phyloP scores from a whole-genome alignment of 1,140 invertebrate genomes.

The Drosophila varians region DNA sequence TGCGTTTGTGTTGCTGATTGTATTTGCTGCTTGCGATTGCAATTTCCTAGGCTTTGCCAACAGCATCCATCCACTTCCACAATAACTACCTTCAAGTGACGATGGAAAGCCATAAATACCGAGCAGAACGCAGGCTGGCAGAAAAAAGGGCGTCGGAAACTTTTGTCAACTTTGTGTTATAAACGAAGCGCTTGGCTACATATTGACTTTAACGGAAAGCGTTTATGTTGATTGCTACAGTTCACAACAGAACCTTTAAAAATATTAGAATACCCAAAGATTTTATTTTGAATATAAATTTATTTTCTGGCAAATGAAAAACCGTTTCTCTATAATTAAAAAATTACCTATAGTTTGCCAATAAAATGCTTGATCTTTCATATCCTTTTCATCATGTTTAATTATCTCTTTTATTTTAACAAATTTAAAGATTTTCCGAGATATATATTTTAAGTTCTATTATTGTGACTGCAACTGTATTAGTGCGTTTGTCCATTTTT shows the following conservation, averaged over 20 bases:
- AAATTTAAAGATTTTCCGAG: background rate
- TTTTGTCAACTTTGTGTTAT: constrained; percentile 68
- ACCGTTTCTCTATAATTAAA: too few relatives aligned
- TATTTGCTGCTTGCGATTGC: constrained; percentile 67
- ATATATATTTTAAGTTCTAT: background rate
- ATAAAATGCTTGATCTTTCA: too few relatives aligned
- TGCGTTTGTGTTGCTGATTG: constrained; percentile 57
- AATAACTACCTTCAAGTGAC: constrained; percentile 59
- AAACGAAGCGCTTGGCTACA: constrained; percentile 70
- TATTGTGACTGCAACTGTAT: background rate
- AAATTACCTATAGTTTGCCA: too few relatives aligned
- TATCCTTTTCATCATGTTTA: too few relatives aligned
- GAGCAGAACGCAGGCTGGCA: constrained; percentile 17
- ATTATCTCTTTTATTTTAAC: too few relatives aligned
- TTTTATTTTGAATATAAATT: background rate
- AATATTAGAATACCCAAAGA: background rate
- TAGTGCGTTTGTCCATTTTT: constrained; percentile 6
- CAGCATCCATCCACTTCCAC: constrained; percentile 19
- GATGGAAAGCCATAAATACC: constrained; percentile 71
- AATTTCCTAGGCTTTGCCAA: constrained; percentile 56
- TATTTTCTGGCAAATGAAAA: too few relatives aligned
- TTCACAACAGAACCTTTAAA: background rate
- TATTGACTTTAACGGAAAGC: constrained; percentile 73
- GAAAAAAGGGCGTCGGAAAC: constrained; percentile 48
- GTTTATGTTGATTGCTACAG: constrained; percentile 59